Percentiles rank a stretch among this genome's conserved stretches.
These are phyloP conservation scores for Pharmacophagus antenor DNA, from an alignment of 2,888 invertebrate species.

Conservation along the genomic window DNA sequence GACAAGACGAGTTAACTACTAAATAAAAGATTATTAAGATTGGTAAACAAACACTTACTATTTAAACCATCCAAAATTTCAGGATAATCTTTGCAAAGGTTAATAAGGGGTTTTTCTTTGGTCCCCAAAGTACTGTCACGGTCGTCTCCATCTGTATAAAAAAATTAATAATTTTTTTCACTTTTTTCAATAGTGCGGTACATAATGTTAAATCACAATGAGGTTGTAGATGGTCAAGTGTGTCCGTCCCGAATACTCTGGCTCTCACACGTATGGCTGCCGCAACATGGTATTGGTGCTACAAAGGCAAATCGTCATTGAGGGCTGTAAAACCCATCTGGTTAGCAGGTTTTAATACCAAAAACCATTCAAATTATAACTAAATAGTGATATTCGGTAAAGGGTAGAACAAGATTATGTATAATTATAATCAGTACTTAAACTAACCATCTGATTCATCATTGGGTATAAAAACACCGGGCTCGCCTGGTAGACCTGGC, in stretches of 20 bases:
- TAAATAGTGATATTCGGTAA: not conserved
- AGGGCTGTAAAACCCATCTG: too few species aligned
- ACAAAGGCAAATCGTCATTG: too few species aligned
- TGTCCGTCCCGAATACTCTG: too few species aligned
- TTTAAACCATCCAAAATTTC: not conserved
- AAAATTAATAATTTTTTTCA: not conserved
- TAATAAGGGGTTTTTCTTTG: constrained; percentile 3
- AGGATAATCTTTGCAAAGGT: constrained; percentile 15
- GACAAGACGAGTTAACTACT: too few species aligned
- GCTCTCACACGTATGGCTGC: too few species aligned
- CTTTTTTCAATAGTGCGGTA: too few species aligned
- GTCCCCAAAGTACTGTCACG: not conserved
- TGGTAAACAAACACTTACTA: not conserved
- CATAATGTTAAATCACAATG: too few species aligned
- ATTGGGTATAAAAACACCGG: constrained; percentile 6
- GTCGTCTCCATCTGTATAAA: constrained; percentile 1
- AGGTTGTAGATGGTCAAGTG: too few species aligned
- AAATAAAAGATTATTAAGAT: not conserved
- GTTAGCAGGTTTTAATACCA: too few species aligned
- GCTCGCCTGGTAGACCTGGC: constrained; percentile 7
- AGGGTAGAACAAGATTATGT: not conserved
- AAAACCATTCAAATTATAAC: too few species aligned
- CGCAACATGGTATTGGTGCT: too few species aligned
- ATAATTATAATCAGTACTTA: not conserved
- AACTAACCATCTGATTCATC: not conserved